phyloP scores from a whole-genome alignment of 2,113 vertebrate genomes.

The Cacatua alba region DNA sequence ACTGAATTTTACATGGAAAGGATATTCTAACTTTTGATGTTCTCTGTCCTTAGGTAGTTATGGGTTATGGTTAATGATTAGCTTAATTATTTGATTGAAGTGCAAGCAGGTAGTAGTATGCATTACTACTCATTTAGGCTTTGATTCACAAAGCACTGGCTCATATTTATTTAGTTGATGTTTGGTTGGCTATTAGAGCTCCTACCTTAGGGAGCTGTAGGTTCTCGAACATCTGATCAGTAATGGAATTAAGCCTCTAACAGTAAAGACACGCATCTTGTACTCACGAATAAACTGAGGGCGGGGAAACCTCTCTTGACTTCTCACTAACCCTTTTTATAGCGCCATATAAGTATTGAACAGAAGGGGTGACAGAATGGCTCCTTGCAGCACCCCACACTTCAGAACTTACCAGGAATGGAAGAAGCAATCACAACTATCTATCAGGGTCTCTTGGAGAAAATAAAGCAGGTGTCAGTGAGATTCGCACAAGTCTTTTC shows the following conservation, averaged over 20 bases:
- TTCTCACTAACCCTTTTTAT: slow-evolving; percentile 62
- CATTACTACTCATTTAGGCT: not conserved
- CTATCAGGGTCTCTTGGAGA: slow-evolving; percentile 14
- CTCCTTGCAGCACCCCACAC: slow-evolving; percentile 15
- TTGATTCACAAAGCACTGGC: not conserved
- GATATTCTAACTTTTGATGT: not conserved
- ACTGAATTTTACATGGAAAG: not conserved
- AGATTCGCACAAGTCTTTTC: not conserved
- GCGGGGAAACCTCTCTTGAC: slow-evolving; percentile 19
- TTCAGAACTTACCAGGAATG: not conserved
- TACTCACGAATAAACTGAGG: slow-evolving; percentile 16
- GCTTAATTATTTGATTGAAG: not conserved
- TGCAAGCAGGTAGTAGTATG: not conserved
- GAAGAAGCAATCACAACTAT: not conserved
- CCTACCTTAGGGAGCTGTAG: not conserved
- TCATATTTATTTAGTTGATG: not conserved
- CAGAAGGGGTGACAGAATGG: slow-evolving; percentile 42
- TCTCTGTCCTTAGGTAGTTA: not conserved
- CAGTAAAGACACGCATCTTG: not conserved
- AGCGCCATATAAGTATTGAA: not conserved
- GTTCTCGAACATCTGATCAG: not conserved
- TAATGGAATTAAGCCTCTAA: not conserved
- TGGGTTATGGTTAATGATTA: not conserved
- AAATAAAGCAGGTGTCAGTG: not conserved
- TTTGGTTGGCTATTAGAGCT: not conserved